Percentiles rank a stretch among this genome's conserved stretches.
phyloP scores from a whole-genome alignment of 2,113 vertebrate species.

The Crypturellus undulatus region DNA sequence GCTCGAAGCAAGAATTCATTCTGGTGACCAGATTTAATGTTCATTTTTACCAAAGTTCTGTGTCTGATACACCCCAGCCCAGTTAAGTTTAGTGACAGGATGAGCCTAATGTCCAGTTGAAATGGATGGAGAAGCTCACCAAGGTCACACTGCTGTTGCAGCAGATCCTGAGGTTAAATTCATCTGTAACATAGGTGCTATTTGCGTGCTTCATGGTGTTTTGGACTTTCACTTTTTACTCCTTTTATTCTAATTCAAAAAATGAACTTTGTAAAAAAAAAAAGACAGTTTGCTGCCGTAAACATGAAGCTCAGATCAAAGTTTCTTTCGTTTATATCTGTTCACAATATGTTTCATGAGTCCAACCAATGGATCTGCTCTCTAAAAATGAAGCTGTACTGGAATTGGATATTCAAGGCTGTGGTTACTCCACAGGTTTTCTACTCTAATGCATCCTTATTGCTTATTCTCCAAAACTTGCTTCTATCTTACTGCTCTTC shows the following conservation, averaged over 20 bases:
- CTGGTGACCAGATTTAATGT: background rate
- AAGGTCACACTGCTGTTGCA: background rate
- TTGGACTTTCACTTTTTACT: background rate
- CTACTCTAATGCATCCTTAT: background rate
- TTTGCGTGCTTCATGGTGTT: background rate
- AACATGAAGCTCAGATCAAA: background rate
- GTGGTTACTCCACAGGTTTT: background rate
- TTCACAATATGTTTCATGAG: background rate
- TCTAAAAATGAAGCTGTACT: background rate
- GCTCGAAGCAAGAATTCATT: slow-evolving; percentile 9
- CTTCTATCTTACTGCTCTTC: background rate
- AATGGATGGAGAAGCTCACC: background rate
- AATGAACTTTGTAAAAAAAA: background rate
- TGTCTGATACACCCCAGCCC: background rate
- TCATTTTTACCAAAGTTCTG: background rate
- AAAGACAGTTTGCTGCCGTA: background rate
- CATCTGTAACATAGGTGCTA: background rate
- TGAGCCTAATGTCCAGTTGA: background rate
- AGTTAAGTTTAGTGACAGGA: background rate
- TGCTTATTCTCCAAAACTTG: background rate
- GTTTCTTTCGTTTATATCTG: background rate
- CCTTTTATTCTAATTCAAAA: background rate
- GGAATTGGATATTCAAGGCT: background rate
- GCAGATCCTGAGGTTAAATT: background rate
- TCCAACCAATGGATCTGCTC: background rate